Conservation (phyloP, 2,113 vertebrate genomes). For the Cynocephalus volans region DNA sequence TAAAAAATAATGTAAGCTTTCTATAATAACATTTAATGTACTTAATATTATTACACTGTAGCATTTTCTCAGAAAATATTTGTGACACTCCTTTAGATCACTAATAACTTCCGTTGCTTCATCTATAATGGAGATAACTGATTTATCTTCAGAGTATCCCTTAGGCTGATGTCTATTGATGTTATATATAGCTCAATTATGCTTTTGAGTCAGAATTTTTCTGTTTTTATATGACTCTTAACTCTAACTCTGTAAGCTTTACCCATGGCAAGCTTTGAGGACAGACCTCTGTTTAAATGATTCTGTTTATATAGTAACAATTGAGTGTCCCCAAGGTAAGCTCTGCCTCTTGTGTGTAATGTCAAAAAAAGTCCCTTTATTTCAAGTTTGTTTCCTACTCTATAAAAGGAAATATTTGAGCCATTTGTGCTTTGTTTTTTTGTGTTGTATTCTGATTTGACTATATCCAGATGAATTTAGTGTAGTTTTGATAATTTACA, state of each 20-base stretch:
- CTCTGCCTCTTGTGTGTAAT: not conserved
- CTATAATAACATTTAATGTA: not conserved
- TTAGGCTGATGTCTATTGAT: not conserved
- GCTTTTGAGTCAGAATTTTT: conserved; percentile 26
- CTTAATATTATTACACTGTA: not conserved
- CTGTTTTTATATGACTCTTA: conserved; percentile 11
- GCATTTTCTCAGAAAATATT: conserved; percentile 19
- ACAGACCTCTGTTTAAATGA: not conserved
- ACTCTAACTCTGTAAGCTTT: not conserved
- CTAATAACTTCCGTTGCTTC: conserved; percentile 32
- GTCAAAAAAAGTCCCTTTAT: conserved; percentile 19
- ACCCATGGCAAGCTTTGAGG: not conserved
- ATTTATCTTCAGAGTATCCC: not conserved
- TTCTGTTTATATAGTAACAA: conserved; percentile 19
- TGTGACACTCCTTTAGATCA: not conserved
- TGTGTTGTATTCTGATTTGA: conserved; percentile 45
- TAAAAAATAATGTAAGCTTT: not conserved
- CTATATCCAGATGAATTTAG: conserved; percentile 7
- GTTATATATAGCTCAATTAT: not conserved
- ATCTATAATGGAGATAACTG: not conserved
- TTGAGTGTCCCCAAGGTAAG: not conserved
- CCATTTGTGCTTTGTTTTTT: conserved; percentile 1
- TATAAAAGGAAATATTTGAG: conserved; percentile 56
- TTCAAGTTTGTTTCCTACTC: conserved; percentile 23
- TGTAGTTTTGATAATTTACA: conserved; percentile 32